A percentile compares a stretch with the other conserved stretches of the same genome.
These are phyloP conservation scores for Acanthis flammea DNA, from an alignment of 2,797 vertebrate species.

Conservation along the genomic window DNA sequence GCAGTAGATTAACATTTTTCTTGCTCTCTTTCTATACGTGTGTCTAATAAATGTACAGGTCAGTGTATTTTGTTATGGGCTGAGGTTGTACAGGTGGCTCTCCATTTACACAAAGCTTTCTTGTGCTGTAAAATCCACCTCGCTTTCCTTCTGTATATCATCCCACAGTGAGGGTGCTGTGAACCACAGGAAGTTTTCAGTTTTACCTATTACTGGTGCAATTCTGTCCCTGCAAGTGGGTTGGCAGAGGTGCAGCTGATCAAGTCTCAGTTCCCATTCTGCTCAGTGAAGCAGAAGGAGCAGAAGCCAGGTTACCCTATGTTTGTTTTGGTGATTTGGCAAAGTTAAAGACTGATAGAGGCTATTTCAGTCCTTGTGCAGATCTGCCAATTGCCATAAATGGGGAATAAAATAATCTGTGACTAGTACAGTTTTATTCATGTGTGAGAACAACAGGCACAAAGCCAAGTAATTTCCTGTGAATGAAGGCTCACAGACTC, in stretches of 20 bases:
- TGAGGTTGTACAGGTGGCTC: background rate
- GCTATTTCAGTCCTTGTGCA: background rate
- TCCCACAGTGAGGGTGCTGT: background rate
- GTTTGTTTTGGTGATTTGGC: background rate
- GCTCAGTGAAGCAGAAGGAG: background rate
- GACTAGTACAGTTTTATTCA: background rate
- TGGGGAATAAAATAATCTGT: background rate
- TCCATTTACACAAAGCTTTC: background rate
- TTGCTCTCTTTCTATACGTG: background rate
- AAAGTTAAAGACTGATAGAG: background rate
- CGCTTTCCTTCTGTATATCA: background rate
- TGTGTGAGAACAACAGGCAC: background rate
- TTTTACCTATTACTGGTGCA: background rate
- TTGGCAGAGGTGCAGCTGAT: background rate
- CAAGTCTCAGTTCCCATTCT: background rate
- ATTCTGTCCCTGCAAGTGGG: background rate
- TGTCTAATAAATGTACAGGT: background rate
- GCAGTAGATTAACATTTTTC: background rate
- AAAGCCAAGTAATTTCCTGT: background rate
- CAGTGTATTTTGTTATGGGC: background rate
- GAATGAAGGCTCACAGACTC: background rate
- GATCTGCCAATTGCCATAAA: background rate
- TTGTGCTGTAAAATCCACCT: background rate
- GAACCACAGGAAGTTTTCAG: background rate
- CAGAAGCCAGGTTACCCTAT: background rate